A percentile compares a stretch with the other conserved stretches of the same genome.
These are phyloP conservation scores for Catharus ustulatus DNA, from an alignment of 2,797 vertebrate species.

Conservation along the genomic window DNA sequence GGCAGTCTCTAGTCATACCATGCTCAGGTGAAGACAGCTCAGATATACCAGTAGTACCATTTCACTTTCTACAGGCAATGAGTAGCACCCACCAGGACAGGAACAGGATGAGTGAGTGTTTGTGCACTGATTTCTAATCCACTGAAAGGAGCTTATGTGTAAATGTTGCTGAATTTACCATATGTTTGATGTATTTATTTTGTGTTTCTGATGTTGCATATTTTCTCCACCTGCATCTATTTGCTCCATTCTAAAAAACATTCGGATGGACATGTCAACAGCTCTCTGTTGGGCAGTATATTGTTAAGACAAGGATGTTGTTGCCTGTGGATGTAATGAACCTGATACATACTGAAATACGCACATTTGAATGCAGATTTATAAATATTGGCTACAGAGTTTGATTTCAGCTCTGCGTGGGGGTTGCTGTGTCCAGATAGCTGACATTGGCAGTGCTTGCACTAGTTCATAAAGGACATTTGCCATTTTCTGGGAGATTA, in stretches of 20 bases:
- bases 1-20: neutral
- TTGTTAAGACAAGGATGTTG: neutral
- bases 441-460: neutral
- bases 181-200: neutral
- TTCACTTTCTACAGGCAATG: neutral
- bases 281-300: neutral
- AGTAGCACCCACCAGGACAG: neutral
- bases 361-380: neutral
- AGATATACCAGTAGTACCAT: neutral
- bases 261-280: accelerated
- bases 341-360: neutral
- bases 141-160: neutral
- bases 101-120: neutral
- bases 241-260: neutral
- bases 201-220: neutral
- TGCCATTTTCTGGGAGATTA: neutral
- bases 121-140: neutral
- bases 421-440: neutral
- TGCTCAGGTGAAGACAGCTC: neutral
- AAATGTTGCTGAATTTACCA: neutral
- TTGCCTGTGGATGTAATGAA: neutral
- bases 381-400: neutral
- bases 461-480: neutral
- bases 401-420: neutral
- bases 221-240: neutral